Conservation (phyloP, 1,140 invertebrate genomes). For the Zaprionus ornatus region DNA sequence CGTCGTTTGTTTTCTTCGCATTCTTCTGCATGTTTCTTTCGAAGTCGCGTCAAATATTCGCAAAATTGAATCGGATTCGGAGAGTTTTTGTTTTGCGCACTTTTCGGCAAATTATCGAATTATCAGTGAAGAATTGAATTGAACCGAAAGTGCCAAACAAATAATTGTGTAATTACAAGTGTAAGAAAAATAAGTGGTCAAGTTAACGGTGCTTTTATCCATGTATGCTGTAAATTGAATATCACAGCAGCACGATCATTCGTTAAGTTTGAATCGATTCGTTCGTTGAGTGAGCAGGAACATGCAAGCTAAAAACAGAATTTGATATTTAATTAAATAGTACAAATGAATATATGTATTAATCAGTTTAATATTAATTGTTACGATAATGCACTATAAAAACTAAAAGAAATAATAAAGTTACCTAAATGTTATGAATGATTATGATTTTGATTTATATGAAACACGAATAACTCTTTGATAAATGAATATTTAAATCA, state of each 20-base stretch:
- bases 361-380: too few species aligned
- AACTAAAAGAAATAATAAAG: too few species aligned
- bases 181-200: conserved; percentile 40
- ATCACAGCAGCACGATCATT: not conserved
- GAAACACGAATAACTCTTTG: too few species aligned
- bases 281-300: not conserved
- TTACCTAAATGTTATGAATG: too few species aligned
- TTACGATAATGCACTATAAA: too few species aligned
- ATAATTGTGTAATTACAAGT: conserved; percentile 54
- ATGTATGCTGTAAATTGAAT: not conserved
- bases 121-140: conserved; percentile 41
- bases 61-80: not conserved
- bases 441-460: too few species aligned
- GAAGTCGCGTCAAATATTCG: conserved; percentile 15
- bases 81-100: conserved; percentile 31
- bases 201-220: conserved; percentile 44
- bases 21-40: conserved; percentile 22
- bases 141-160: conserved; percentile 45
- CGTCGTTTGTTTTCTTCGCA: conserved; percentile 11
- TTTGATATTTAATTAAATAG: not conserved
- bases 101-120: conserved; percentile 63
- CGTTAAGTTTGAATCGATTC: not conserved
- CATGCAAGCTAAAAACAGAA: not conserved
- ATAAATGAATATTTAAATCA: too few species aligned
- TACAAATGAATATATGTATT: too few species aligned